Conservation (phyloP, 2,888 invertebrate species). For the Hartigia nigra region DNA sequence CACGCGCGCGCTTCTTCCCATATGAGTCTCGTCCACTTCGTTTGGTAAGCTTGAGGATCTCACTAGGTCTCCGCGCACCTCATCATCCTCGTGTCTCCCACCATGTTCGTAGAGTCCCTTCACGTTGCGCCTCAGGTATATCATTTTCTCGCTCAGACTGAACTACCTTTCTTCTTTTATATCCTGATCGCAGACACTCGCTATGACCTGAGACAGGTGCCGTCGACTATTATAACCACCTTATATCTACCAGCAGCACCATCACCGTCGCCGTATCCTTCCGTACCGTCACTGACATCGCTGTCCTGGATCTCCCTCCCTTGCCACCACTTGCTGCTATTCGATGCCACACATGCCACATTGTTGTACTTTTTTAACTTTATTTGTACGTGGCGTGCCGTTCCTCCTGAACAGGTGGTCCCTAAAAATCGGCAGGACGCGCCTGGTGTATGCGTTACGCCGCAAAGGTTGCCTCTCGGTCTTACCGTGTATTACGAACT, state of each 20-base stretch:
- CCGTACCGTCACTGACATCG: background rate
- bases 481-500: background rate
- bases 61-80: constrained; percentile 3
- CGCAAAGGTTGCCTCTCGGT: constrained; percentile 8
- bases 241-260: constrained; percentile 38
- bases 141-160: constrained; percentile 2
- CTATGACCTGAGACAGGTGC: constrained; percentile 41
- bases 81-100: background rate
- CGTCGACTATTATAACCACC: constrained; percentile 46
- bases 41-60: background rate
- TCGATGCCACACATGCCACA: constrained; percentile 40
- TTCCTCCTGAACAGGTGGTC: constrained; percentile 46
- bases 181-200: constrained; percentile 40
- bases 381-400: constrained; percentile 33
- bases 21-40: constrained; percentile 4
- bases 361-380: constrained; percentile 38
- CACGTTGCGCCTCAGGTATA: background rate
- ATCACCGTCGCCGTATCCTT: constrained; percentile 16
- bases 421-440: constrained; percentile 27
- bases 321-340: background rate
- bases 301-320: background rate
- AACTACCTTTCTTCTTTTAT: constrained; percentile 24
- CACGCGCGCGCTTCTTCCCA: constrained; percentile 42
- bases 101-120: background rate
- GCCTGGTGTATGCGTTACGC: constrained; percentile 33